phyloP scores from a whole-genome alignment of 2,113 vertebrate species.

The Nothobranchius kuhntae region DNA sequence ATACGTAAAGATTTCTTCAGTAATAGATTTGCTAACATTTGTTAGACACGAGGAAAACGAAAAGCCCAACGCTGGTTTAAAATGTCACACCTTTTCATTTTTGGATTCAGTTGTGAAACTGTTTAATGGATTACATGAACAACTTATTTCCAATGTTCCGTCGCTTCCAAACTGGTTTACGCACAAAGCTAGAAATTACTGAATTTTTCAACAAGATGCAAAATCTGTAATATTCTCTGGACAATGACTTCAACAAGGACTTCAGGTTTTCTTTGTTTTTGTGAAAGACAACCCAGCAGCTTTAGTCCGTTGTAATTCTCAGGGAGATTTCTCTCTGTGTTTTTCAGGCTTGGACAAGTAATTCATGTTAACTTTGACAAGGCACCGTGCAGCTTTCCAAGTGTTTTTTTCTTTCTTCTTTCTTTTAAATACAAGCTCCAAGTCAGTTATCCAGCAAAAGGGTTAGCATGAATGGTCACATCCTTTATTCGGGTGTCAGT shows the following conservation, averaged over 20 bases:
- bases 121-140: not conserved
- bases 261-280: not conserved
- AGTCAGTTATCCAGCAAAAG: conserved; percentile 85
- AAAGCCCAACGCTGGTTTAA: not conserved
- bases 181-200: not conserved
- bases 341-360: conserved; percentile 1
- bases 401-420: not conserved
- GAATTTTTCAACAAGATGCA: not conserved
- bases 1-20: too few species aligned
- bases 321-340: not conserved
- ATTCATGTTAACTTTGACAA: not conserved
- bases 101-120: not conserved
- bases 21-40: not conserved
- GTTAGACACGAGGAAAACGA: not conserved
- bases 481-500: conserved; percentile 94
- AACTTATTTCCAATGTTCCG: not conserved
- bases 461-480: conserved; percentile 93
- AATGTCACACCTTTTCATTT: not conserved
- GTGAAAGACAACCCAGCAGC: not conserved
- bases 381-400: not conserved
- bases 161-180: not conserved
- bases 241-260: not conserved
- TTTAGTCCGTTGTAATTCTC: not conserved
- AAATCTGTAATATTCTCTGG: not conserved
- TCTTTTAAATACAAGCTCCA: not conserved